Evolutionary conservation across 2,113 vertebrate species (phyloP), one percentile per base, ranked within the genome.

Genomic region (Stigmatopora argus): DNA sequence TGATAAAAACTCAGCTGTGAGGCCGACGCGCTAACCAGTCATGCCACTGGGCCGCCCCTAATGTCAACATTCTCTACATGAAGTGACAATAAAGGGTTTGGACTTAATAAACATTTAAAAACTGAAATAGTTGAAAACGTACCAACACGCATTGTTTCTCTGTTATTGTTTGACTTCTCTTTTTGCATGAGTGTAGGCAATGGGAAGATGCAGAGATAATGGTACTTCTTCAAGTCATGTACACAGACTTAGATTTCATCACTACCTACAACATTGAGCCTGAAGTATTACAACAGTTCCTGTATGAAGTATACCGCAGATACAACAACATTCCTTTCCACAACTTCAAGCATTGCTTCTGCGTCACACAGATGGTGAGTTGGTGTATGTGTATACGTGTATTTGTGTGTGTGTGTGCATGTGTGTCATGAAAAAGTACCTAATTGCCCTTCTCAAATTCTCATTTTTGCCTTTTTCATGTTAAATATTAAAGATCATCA

Each of bases 271-370:
- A 86, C 81, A 91, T 92, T 0, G 89, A 92, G 78, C 75, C 82
- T 8, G 89, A 91, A 35, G 89, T 91, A 0, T 83, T 92, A 65
- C 90, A 92, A n/a, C 83, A 88, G 79, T 92, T 92, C 66, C 84
- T 92, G 51, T 92, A 89, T 0, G 88, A 92, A 55, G 89, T 92
- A 34, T 92, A 92, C 70, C 62, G 85, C 7, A 76, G 82, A 77
- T 92, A 92, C 86, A 92, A 92, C 87, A 91, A 92, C 89, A 92
- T 92, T 83, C 91, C 91, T 10, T 92, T 92, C 66, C 91, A 92
- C 70, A 92, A 92, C 85, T 92, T 92, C 84, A 90, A 92, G 52
- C 91, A 92, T 78, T 92, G 91, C 77, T 92, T 92, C 82, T 92
- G 91, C 66, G 91, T 92, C 38, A 92, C 91, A 21, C 91, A 92